Base-by-base conservation (phyloP, 2,888 invertebrate species). In the Archaeoteleia sp. region DNA sequence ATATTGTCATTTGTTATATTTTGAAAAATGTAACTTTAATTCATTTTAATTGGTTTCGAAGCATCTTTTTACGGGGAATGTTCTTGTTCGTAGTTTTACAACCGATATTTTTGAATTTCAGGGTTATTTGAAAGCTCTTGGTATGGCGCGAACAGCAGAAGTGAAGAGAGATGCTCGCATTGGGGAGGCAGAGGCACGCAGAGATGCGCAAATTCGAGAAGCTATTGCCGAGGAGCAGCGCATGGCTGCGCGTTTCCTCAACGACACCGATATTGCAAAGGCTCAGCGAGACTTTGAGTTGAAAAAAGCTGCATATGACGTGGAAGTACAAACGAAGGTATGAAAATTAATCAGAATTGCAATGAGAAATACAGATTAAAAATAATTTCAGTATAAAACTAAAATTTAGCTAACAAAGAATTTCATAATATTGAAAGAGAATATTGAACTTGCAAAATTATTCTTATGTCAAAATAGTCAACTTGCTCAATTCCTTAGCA, bases 251-350 rank as follows among this genome's bases (percentile, higher is more conserved):
- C 91, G 95, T 67, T 96, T 96, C 85, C 87, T 95, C 10, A 98
- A 98, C 87, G 97, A 98, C 83, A 96, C 97, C 0, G 97, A 98
- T 86, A 97, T 98, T 62, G 97, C 98, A 0, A 97, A 98, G 86
- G 96, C 98, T 0, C 95, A 96, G 83, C 88, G 98, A 69, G 97
- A 98, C 86, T 98, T 97, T 84, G 97, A 98, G 86, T 87, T 98
- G 69, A 97, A 98, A 85, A 97, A 98, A 85, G 97, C 98, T 4
- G 94, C 95, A 1, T 98, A 98, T 83, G 98, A 98, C 83, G 93
- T 95, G 72, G 98, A 98, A 89, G 97, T 98, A 32, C 95, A 97
- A 86, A 96, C 97, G 5, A 93, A 94, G 89, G 93, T 93, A 42
- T 37, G 23, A 13, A 20, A 39, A 37, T 35, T 4, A 37, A 14